A percentile compares a stretch with the other conserved stretches of the same genome.
These are phyloP conservation scores for Pseudonaja textilis DNA, from an alignment of 2,113 vertebrate species.

Conservation along the genomic window DNA sequence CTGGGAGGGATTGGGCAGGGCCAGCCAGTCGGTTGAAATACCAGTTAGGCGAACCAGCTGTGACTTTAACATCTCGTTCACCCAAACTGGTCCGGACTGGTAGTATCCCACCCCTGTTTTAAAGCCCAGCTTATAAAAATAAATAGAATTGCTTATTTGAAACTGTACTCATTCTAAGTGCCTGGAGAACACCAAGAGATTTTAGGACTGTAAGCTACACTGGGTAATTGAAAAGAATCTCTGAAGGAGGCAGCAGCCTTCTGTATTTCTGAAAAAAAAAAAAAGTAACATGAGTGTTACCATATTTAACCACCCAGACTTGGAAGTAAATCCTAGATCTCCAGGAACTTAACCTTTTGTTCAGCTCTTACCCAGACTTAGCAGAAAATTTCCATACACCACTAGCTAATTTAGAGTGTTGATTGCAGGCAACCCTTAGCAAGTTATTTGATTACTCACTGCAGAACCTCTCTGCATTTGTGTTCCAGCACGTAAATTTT, in stretches of 20 bases:
- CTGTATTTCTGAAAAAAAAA: background rate
- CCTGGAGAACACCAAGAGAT: background rate
- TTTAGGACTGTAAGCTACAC: background rate
- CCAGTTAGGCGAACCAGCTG: too few relatives aligned
- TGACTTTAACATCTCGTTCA: too few relatives aligned
- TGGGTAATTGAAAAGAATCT: background rate
- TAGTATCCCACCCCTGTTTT: background rate
- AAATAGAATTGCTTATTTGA: background rate
- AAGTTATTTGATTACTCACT: background rate
- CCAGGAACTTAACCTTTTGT: background rate
- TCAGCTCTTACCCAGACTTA: background rate
- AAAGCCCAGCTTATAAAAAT: slow-evolving; percentile 6
- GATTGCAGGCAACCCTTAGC: background rate
- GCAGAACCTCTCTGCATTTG: background rate
- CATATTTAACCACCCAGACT: background rate
- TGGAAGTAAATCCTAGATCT: background rate
- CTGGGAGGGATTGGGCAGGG: too few relatives aligned
- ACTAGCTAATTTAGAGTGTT: background rate
- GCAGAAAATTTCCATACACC: background rate
- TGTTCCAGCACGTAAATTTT: background rate
- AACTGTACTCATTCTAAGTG: background rate
- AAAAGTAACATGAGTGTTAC: background rate
- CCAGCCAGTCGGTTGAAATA: too few relatives aligned
- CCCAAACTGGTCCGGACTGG: too few relatives aligned
- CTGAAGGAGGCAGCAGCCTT: background rate